Base-by-base conservation (phyloP, 2,113 vertebrate species). In the Plecotus auritus region DNA sequence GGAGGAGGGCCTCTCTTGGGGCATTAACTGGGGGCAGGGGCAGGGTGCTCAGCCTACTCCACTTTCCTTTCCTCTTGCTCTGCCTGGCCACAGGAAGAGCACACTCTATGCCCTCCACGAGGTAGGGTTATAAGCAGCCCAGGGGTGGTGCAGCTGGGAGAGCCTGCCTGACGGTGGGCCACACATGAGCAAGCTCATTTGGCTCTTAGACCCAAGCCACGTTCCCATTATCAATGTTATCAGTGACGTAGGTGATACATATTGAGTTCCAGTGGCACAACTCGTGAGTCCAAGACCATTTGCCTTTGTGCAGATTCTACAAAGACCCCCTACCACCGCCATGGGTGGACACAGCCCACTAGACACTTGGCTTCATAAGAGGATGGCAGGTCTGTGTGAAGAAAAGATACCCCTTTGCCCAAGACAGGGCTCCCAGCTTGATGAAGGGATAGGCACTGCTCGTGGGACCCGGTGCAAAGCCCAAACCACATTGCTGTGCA, bases 31-130 rank as follows among this genome's bases (percentile, higher is more conserved):
- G 28, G 77, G 45, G 8, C 17, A 9, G 22, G 42, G 23, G 2
- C 4, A 9, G 2, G 16, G 16, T 30, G 14, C 56, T 76, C 72
- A 73, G 20, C 4, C 51, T 45, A 47, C 54, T 82, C 9, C 13
- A 16, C 30, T 72, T 56, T 14, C 35, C 82, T 84, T 59, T 35
- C 61, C 64, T 30, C 72, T 32, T 54, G 1, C 20, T 76, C 81
- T n/a, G 12, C 11, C 35, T 4, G 14, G 42, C 23, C 82, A 49
- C 49, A 66, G 23, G 49, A 84, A 96, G 23, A 76, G 61, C 9
- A n/a, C 1, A 3, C 0, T 4, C n/a, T n/a, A 40, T 2, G 9
- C 40, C 26, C 17, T 73, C 35, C 32, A 3, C 13, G 14, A 7
- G 12, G 28, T 0, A 51, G 12, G 28, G 54, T 9, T 40, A 83